Evolutionary conservation across 35 echinoderm and acorn worm species (phyloP).

Genomic region (Chiridota heheva): DNA sequence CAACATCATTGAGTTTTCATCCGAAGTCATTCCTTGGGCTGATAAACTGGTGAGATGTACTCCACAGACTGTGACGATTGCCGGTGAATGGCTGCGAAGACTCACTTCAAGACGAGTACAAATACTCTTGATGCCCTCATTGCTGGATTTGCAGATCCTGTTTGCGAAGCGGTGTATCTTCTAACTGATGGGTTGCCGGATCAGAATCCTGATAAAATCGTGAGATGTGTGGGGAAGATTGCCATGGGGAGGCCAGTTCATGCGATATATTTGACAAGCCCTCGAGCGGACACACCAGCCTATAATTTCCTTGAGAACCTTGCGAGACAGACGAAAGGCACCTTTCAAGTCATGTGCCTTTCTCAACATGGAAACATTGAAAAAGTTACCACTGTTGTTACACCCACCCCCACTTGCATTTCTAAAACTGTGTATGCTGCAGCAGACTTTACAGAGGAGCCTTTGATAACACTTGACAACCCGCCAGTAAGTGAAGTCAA

Average conservation of each 20-base stretch:
- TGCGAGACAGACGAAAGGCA: slow-evolving; percentile 74
- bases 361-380: slow-evolving; percentile 66
- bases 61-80: slow-evolving; percentile 85
- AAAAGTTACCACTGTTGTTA: slow-evolving; percentile 63
- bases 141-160: slow-evolving; percentile 57
- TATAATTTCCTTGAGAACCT: slow-evolving; percentile 82
- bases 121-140: slow-evolving; percentile 90
- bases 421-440: slow-evolving; percentile 27
- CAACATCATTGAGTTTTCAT: slow-evolving; percentile 79
- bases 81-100: slow-evolving; percentile 74
- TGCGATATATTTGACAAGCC: slow-evolving; percentile 56
- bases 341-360: slow-evolving; percentile 85
- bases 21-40: slow-evolving; percentile 78
- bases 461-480: slow-evolving; percentile 25
- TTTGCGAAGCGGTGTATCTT: slow-evolving; percentile 79
- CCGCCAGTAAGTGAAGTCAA: background rate
- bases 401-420: slow-evolving; percentile 46
- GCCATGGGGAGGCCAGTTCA: slow-evolving; percentile 66
- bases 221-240: slow-evolving; percentile 48
- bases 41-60: slow-evolving; percentile 88
- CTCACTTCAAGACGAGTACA: slow-evolving; percentile 69
- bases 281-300: slow-evolving; percentile 53
- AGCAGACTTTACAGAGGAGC: background rate
- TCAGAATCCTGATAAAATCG: slow-evolving; percentile 60
- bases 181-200: slow-evolving; percentile 93